Evolutionary conservation across 2,888 invertebrate genomes (phyloP).

Genomic region (Oscheius sp.): DNA sequence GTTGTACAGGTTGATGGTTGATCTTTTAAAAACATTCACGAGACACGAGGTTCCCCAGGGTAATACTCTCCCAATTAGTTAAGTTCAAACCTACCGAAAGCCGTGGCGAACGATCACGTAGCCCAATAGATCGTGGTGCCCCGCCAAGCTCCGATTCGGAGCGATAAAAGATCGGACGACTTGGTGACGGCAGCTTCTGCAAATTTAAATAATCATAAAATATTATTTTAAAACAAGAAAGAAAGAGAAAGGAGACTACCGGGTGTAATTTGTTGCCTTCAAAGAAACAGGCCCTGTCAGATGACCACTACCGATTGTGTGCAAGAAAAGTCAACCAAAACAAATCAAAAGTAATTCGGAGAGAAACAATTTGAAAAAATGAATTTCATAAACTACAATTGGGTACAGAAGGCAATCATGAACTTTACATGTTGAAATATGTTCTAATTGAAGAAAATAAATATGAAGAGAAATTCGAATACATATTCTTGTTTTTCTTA

Average conservation of each 20-base stretch:
- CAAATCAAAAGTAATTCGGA: no score
- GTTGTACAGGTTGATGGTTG: no score
- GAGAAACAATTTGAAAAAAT: no score
- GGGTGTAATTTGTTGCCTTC: no score
- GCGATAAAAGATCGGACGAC: conserved; percentile 25
- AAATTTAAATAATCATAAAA: neutral
- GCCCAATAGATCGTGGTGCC: neutral
- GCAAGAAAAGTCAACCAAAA: conserved; percentile 13
- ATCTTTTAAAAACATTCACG: no score
- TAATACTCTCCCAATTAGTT: neutral
- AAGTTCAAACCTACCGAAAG: conserved; percentile 8
- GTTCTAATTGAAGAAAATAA: no score
- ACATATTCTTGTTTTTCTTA: no score
- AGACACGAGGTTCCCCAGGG: neutral
- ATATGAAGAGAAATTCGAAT: no score
- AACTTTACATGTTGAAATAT: no score
- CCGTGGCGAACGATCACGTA: conserved; percentile 17
- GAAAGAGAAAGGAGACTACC: no score
- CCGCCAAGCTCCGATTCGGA: conserved; percentile 23
- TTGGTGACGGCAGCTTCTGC: conserved; percentile 26
- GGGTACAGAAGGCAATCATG: neutral
- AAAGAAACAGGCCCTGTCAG: conserved; percentile 15
- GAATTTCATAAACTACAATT: neutral
- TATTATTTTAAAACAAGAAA: neutral
- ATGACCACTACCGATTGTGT: conserved; percentile 11